Base-by-base conservation (phyloP, 2,888 invertebrate species). In the Oligia strigilis region DNA sequence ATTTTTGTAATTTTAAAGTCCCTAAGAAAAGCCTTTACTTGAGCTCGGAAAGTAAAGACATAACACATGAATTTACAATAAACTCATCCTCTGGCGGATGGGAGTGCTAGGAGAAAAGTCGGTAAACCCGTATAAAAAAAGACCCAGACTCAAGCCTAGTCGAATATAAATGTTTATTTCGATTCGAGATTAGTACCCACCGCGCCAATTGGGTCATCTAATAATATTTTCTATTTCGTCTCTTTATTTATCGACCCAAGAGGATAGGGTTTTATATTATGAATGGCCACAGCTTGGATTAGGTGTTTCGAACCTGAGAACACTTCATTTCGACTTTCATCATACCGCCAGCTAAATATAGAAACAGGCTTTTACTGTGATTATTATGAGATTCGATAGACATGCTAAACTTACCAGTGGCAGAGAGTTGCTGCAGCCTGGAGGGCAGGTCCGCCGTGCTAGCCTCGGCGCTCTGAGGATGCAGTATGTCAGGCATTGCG, bases 401-500 rank as follows among this genome's bases (percentile, higher is more conserved):
- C 36, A 40, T 23, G 14, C 11, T 55, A 43, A 69, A 91, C 93
- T 94, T 91, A 95, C 98, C 98, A 77, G 97, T 97, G 67, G 98
- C 98, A 82, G 97, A 97, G 76, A 98, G 97, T 83, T 98, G 98
- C 93, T 98, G 98, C 91, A 99, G 96, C 90, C 98, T 97, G 79
- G 98, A 97, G 8, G 99, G 98, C 90, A 99, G 97, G 93, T 98
- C 98, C 14, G 98, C 98, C 4, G 98, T 98, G 80, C 98, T 97
- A 84, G 98, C 97, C 87, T 98, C 97, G 58, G 98, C 98, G 90
- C 98, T 98, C 91, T 98, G 98, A 79, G 98, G 98, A 75, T 98
- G 98, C 90, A 98, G 96, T 89, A 99, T 98, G 94, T 99, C 98
- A 2, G 99, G 98, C 97, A 99, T 97, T 72, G 99, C 99, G 96